A percentile compares a stretch with the other conserved stretches of the same genome.
Evolutionary conservation across 2,797 vertebrate genomes (phyloP).

Genomic region (Chelidonichthys spinosus): DNA sequence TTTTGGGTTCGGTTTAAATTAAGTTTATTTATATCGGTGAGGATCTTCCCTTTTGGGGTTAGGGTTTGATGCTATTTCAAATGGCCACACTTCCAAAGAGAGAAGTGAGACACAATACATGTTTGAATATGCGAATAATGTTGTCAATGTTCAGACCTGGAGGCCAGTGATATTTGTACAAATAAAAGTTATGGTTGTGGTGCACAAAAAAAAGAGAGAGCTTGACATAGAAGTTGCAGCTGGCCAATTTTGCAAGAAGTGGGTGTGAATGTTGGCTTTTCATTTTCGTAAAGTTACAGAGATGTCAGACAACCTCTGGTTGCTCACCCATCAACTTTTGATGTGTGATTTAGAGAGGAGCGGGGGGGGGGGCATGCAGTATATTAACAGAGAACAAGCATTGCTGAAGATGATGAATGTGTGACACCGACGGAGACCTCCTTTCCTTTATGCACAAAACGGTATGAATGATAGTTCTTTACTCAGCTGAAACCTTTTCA

Average conservation of each 20-base stretch:
- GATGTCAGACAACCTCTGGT: background rate
- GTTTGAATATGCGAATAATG: background rate
- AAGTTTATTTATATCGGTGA: too few relatives aligned
- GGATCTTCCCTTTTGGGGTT: background rate
- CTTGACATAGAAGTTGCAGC: background rate
- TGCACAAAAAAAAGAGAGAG: background rate
- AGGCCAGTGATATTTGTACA: background rate
- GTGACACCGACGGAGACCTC: constrained; percentile 28
- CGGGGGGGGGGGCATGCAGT: background rate
- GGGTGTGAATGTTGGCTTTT: background rate
- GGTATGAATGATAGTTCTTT: constrained; percentile 22
- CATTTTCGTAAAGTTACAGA: background rate
- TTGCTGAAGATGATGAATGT: constrained; percentile 16
- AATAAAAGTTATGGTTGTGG: background rate
- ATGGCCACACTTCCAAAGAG: background rate
- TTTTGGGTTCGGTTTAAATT: too few relatives aligned
- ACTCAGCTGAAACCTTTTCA: constrained; percentile 31
- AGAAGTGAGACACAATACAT: background rate
- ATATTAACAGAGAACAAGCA: constrained; percentile 10
- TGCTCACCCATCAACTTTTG: background rate
- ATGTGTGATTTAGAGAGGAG: background rate
- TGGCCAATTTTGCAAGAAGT: too few relatives aligned
- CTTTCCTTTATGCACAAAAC: constrained; percentile 24
- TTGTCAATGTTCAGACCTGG: background rate
- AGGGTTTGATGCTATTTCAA: background rate